phyloP scores from a whole-genome alignment of 2,888 invertebrate species.

The Limulus polyphemus region DNA sequence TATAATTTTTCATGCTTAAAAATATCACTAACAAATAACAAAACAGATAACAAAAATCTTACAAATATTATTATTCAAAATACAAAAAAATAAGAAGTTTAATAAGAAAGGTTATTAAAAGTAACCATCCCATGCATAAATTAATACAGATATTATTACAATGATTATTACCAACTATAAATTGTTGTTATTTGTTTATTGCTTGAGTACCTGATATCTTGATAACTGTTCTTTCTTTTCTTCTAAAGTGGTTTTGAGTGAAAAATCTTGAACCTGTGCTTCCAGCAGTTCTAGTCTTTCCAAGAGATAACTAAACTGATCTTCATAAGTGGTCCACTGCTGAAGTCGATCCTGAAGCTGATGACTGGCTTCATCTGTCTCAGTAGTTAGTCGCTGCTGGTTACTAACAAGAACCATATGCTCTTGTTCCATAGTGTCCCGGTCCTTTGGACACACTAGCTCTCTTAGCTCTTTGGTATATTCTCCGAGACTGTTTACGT shows the following conservation, averaged over 20 bases:
- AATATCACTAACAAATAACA: too few species aligned
- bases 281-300: conserved; percentile 78
- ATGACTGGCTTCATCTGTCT: conserved; percentile 31
- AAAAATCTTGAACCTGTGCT: conserved; percentile 67
- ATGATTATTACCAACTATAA: too few species aligned
- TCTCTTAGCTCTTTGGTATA: conserved; percentile 50
- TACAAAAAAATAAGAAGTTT: too few species aligned
- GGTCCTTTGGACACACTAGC: conserved; percentile 63
- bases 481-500: conserved; percentile 58
- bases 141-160: too few species aligned
- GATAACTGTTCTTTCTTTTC: conserved; percentile 81
- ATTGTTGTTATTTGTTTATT: too few species aligned
- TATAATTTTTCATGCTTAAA: too few species aligned
- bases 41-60: too few species aligned
- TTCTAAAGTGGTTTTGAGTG: conserved; percentile 65
- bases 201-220: conserved; percentile 63
- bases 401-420: conserved; percentile 23
- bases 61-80: too few species aligned
- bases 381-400: conserved; percentile 11
- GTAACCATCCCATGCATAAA: too few species aligned
- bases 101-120: too few species aligned
- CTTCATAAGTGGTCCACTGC: conserved; percentile 85
- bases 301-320: conserved; percentile 64
- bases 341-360: conserved; percentile 60
- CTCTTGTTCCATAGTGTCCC: conserved; percentile 71